Conservation (phyloP, 2,797 vertebrate species). For the Danio jaintianensis region DNA sequence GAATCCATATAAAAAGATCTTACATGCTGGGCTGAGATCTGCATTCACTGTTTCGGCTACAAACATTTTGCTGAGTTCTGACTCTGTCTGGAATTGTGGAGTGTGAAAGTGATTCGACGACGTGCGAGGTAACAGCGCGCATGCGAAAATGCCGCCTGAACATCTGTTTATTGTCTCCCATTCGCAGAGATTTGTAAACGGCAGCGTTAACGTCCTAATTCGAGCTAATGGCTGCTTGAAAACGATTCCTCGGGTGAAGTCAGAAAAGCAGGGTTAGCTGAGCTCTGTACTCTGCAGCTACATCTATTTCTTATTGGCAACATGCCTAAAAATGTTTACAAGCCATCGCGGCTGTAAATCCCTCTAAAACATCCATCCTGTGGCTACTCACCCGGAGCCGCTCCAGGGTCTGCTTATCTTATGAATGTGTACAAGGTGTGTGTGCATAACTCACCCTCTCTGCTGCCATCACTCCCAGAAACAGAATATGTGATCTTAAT, state of each 20-base stretch:
- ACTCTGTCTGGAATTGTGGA: conserved; percentile 41
- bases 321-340: conserved; percentile 45
- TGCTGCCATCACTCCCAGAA: conserved; percentile 1
- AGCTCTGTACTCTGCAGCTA: conserved; percentile 11
- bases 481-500: conserved; percentile 40
- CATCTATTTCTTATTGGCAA: conserved; percentile 36
- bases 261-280: background rate
- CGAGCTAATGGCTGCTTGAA: conserved; percentile 12
- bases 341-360: conserved; percentile 39
- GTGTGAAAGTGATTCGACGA: conserved; percentile 37
- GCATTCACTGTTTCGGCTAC: background rate
- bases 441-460: conserved; percentile 26
- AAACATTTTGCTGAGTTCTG: conserved; percentile 45
- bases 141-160: conserved; percentile 21
- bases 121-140: conserved; percentile 18
- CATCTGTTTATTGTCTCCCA: conserved; percentile 39
- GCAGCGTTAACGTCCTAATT: conserved; percentile 4
- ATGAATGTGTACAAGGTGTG: conserved; percentile 22
- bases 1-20: conserved; percentile 29
- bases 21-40: conserved; percentile 39
- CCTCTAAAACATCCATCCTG: conserved; percentile 42
- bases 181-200: conserved; percentile 28
- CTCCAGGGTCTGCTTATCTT: conserved; percentile 49
- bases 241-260: background rate
- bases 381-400: conserved; percentile 28